Conservation (phyloP, 2,888 invertebrate genomes). For the Acleris emargana region DNA sequence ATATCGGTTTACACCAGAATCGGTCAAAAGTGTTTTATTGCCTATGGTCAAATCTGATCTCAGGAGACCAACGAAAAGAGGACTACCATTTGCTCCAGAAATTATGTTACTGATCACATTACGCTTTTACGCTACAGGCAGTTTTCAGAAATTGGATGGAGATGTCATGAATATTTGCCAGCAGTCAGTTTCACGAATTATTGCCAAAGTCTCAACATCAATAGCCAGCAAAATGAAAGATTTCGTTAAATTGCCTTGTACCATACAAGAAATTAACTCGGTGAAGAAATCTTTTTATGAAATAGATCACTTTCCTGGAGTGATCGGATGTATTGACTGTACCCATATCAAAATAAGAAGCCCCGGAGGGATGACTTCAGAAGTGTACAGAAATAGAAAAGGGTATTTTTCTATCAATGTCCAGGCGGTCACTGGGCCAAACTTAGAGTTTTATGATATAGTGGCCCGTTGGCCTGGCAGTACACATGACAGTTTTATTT, state of each 20-base stretch:
- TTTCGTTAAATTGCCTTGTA: conserved; percentile 36
- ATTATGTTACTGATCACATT: conserved; percentile 39
- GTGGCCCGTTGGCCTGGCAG: conserved; percentile 44
- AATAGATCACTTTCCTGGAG: conserved; percentile 38
- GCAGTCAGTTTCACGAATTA: conserved; percentile 40
- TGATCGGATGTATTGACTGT: conserved; percentile 42
- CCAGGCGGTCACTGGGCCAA: conserved; percentile 44
- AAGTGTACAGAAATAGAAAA: conserved; percentile 42
- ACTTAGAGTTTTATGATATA: conserved; percentile 43
- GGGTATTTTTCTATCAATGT: conserved; percentile 44
- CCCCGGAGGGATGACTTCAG: conserved; percentile 40
- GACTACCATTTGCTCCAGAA: too few species aligned
- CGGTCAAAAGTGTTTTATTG: conserved; percentile 24
- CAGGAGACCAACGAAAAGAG: conserved; percentile 37
- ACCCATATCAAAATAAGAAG: conserved; percentile 45
- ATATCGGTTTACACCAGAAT: conserved; percentile 33
- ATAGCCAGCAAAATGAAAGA: conserved; percentile 37
- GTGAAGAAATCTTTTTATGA: conserved; percentile 37
- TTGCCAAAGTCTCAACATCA: conserved; percentile 30
- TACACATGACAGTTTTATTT: conserved; percentile 40
- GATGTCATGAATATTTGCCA: conserved; percentile 41
- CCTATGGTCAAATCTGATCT: conserved; percentile 33
- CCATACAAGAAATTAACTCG: background rate
- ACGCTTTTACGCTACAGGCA: conserved; percentile 39
- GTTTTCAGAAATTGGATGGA: conserved; percentile 40